A percentile compares a stretch with the other conserved stretches of the same genome.
These are phyloP conservation scores for Adela reaumurella DNA, from an alignment of 2,888 invertebrate species.

Conservation along the genomic window DNA sequence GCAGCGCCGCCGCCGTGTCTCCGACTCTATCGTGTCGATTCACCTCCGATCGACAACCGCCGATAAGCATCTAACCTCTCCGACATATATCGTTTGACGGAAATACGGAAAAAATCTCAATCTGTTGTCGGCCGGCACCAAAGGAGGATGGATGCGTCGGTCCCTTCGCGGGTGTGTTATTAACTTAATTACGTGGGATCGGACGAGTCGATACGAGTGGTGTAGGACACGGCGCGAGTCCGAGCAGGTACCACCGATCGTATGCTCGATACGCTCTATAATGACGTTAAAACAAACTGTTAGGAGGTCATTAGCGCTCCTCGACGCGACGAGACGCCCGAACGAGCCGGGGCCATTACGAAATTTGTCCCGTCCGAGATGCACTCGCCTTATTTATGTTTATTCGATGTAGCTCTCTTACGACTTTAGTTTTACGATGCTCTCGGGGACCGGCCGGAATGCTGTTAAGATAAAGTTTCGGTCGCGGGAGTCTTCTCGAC, in stretches of 20 bases:
- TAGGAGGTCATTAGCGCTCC: slow-evolving; percentile 52
- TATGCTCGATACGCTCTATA: slow-evolving; percentile 52
- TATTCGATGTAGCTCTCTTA: not conserved
- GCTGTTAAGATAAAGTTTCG: not conserved
- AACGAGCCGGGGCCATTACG: slow-evolving; percentile 51
- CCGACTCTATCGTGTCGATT: not conserved
- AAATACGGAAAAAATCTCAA: not conserved
- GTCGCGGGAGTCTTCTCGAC: not conserved
- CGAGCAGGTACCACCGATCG: slow-evolving; percentile 34
- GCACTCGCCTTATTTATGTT: not conserved
- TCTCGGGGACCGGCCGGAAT: not conserved
- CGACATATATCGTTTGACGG: not conserved
- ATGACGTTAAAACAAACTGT: slow-evolving; percentile 58
- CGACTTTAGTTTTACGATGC: not conserved
- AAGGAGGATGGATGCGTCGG: not conserved
- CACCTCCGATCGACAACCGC: not conserved
- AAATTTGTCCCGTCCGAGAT: slow-evolving; percentile 52
- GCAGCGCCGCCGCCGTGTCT: not conserved
- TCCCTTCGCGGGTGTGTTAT: not conserved
- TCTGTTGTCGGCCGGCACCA: not conserved
- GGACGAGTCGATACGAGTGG: not conserved
- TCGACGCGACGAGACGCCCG: slow-evolving; percentile 41
- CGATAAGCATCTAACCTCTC: not conserved
- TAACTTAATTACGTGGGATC: not conserved
- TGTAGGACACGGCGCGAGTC: not conserved